A percentile compares a stretch with the other conserved stretches of the same genome.
phyloP scores from a whole-genome alignment of 2,888 invertebrate genomes.

The Therioaphis trifolii region DNA sequence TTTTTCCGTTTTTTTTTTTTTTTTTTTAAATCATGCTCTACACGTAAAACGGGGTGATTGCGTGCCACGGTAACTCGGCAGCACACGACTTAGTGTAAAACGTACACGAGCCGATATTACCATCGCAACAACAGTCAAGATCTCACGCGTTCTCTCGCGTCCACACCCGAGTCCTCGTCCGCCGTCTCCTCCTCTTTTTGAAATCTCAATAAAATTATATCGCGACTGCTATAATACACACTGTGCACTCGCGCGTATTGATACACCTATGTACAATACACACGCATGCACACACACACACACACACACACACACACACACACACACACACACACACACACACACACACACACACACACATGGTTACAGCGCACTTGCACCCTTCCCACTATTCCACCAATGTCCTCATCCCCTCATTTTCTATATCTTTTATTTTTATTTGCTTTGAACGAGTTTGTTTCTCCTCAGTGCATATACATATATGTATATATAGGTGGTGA shows the following conservation, averaged over 20 bases:
- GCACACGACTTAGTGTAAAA: background rate
- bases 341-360: background rate
- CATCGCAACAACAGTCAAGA: no score
- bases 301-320: background rate
- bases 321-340: background rate
- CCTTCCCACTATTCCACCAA: no score
- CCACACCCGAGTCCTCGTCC: background rate
- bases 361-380: no score
- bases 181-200: background rate
- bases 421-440: slow-evolving; percentile 44
- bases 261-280: no score
- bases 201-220: slow-evolving; percentile 59
- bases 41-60: slow-evolving; percentile 54
- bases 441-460: slow-evolving; percentile 26
- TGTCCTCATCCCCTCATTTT: background rate
- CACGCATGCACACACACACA: no score
- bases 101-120: background rate
- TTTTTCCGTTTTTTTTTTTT: no score
- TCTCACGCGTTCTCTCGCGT: no score
- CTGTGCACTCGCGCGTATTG: no score
- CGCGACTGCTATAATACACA: no score
- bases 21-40: slow-evolving; percentile 37
- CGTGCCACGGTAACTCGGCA: background rate
- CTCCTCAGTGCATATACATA: background rate
- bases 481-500: no score